phyloP scores from a whole-genome alignment of 1,140 invertebrate species.

The Tetragnatha versicolor region DNA sequence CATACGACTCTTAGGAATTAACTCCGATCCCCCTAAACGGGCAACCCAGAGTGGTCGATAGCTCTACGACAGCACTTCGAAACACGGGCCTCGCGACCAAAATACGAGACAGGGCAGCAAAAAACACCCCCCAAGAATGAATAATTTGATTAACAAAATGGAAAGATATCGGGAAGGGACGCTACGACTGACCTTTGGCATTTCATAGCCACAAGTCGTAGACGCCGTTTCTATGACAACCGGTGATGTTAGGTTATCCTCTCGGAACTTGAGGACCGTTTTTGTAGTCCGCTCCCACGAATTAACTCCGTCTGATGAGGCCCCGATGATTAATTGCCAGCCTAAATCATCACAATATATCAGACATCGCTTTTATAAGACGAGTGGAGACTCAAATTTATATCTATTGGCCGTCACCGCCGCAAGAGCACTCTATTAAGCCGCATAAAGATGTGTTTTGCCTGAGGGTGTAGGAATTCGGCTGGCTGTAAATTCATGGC shows the following conservation, averaged over 20 bases:
- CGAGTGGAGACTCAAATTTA: not conserved
- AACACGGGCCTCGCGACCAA: too few relatives aligned
- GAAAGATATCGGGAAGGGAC: not conserved
- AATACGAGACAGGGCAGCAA: not conserved
- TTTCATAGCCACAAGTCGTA: slow-evolving; percentile 28
- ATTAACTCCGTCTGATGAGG: slow-evolving; percentile 12
- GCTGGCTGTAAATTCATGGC: too few relatives aligned
- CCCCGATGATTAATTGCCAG: slow-evolving; percentile 20
- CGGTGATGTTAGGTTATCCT: slow-evolving; percentile 32
- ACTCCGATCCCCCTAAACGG: too few relatives aligned
- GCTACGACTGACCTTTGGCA: slow-evolving; percentile 15
- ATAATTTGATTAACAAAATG: slow-evolving; percentile 31
- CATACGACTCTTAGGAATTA: too few relatives aligned
- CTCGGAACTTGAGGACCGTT: not conserved
- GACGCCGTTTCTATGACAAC: slow-evolving; percentile 26
- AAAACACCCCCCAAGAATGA: not conserved
- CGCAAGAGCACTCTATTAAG: not conserved
- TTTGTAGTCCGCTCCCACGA: not conserved
- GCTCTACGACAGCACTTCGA: too few relatives aligned
- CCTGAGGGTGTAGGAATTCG: too few relatives aligned
- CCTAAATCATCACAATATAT: slow-evolving; percentile 22
- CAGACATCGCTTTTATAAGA: not conserved
- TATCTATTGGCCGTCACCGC: not conserved
- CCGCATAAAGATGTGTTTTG: not conserved
- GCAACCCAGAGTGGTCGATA: too few relatives aligned